phyloP scores from a whole-genome alignment of 2,797 vertebrate species.

The Gambusia yucatana region DNA sequence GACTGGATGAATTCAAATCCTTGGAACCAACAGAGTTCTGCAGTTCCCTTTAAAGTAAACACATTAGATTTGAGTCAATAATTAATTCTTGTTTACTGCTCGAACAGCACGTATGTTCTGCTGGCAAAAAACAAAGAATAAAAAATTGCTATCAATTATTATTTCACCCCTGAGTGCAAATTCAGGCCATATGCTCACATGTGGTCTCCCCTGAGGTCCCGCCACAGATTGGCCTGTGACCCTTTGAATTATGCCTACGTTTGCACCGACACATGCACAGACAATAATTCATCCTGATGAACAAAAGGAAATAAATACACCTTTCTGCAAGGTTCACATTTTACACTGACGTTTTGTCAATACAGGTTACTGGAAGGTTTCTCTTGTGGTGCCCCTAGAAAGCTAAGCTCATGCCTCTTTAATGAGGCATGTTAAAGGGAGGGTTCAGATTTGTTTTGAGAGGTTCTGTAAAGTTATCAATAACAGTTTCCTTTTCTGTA shows the following conservation, averaged over 20 bases:
- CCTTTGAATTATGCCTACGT: constrained; percentile 21
- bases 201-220: constrained; percentile 37
- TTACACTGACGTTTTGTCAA: constrained; percentile 40
- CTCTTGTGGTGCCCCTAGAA: constrained; percentile 10
- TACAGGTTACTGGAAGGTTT: constrained; percentile 8
- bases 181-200: constrained; percentile 24
- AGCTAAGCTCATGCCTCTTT: neutral
- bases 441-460: neutral
- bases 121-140: constrained; percentile 16
- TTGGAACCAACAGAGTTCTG: neutral
- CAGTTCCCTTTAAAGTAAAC: neutral
- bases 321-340: constrained; percentile 13
- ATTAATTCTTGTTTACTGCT: neutral
- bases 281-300: constrained; percentile 29
- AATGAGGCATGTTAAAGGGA: neutral
- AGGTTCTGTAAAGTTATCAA: neutral
- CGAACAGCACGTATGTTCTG: neutral
- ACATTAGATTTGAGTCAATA: neutral
- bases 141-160: constrained; percentile 7
- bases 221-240: constrained; percentile 52
- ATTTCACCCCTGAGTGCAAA: constrained; percentile 7
- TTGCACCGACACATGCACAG: constrained; percentile 26
- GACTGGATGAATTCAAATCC: constrained; percentile 31
- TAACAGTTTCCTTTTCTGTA: neutral
- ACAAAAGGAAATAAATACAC: constrained; percentile 32